Conservation (phyloP, 2,797 vertebrate genomes). For the Danio choprae region DNA sequence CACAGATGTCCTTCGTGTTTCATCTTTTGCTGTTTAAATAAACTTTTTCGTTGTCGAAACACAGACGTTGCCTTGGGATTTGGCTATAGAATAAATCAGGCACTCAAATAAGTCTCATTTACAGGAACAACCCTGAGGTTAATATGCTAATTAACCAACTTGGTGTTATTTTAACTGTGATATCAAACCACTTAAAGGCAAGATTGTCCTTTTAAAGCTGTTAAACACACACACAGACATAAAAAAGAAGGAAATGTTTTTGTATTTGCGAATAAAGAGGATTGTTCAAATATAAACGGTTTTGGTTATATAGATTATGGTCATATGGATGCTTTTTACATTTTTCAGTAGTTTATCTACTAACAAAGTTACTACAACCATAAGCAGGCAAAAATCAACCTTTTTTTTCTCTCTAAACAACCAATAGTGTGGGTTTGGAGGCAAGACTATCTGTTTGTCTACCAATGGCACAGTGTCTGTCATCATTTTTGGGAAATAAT, state of each 20-base stretch:
- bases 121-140: slow-evolving; percentile 28
- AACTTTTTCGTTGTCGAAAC: slow-evolving; percentile 11
- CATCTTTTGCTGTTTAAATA: neutral
- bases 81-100: slow-evolving; percentile 2
- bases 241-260: neutral
- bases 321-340: no score
- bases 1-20: neutral
- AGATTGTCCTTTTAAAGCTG: neutral
- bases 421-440: no score
- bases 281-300: no score
- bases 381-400: no score
- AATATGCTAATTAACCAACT: slow-evolving; percentile 44
- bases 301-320: no score
- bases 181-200: slow-evolving; percentile 37
- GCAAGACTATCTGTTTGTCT: no score
- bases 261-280: neutral
- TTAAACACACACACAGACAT: neutral
- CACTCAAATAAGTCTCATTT: slow-evolving; percentile 6
- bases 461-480: no score
- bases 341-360: no score
- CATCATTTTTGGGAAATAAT: no score
- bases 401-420: no score
- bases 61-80: neutral
- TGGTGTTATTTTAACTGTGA: slow-evolving; percentile 13
- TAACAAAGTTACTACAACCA: no score